Evolutionary conservation across 2,113 vertebrate species (phyloP).

Genomic region (Oreocharis arfaki): DNA sequence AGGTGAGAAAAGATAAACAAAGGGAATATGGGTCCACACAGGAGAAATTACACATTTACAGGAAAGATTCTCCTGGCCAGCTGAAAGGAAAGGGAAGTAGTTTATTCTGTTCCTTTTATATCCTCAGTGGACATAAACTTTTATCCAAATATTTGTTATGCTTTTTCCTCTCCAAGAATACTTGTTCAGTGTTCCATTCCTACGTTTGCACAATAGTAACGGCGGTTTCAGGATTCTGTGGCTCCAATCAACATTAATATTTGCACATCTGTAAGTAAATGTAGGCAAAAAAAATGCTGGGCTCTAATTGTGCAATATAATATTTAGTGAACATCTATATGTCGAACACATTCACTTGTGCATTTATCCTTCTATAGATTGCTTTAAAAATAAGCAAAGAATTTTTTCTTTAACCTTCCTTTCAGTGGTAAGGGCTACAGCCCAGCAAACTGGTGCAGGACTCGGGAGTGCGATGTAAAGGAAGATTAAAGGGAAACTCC

Average conservation of each 20-base stretch:
- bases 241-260: not conserved
- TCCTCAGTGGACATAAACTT: not conserved
- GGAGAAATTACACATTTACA: not conserved
- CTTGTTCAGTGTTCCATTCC: not conserved
- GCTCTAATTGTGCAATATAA: not conserved
- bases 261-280: not conserved
- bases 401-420: not conserved
- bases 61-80: not conserved
- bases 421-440: not conserved
- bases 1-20: constrained; percentile 15
- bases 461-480: not conserved
- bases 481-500: not conserved
- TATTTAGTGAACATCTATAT: not conserved
- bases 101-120: constrained; percentile 21
- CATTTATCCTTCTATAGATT: not conserved
- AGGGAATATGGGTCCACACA: not conserved
- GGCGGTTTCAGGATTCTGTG: not conserved
- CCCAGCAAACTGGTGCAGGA: not conserved
- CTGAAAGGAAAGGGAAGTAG: constrained; percentile 7
- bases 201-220: not conserved
- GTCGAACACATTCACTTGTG: not conserved
- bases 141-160: constrained; percentile 23
- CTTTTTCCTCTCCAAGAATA: constrained; percentile 23
- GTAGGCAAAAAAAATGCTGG: not conserved
- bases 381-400: not conserved